These are phyloP conservation scores for Tenualosa thibaudeaui DNA, from an alignment of 2,797 vertebrate genomes.

Conservation along the genomic window DNA sequence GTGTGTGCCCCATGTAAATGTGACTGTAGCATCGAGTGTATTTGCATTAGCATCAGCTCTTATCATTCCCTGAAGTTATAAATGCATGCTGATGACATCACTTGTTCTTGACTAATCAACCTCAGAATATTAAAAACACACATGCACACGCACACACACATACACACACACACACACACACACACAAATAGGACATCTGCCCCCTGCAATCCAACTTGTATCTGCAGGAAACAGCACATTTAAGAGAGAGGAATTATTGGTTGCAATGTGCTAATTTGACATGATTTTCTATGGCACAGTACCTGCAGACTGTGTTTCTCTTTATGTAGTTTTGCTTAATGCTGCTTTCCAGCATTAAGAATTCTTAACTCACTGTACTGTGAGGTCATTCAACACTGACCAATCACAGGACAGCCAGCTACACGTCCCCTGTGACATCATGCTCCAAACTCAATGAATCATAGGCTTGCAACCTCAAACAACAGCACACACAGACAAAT, in stretches of 20 bases:
- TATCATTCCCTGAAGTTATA: neutral
- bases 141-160: neutral
- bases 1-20: neutral
- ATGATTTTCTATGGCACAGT: neutral
- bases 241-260: neutral
- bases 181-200: too few species aligned
- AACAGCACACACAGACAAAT: neutral
- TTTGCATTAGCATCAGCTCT: neutral
- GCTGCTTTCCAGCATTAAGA: too few species aligned
- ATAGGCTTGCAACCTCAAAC: neutral
- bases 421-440: slow-evolving; percentile 9
- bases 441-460: neutral
- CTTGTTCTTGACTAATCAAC: neutral
- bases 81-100: neutral
- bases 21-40: neutral
- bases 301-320: too few species aligned
- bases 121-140: neutral
- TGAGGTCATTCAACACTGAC: neutral
- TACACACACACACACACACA: too few species aligned
- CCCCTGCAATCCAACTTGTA: too few species aligned
- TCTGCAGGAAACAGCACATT: too few species aligned
- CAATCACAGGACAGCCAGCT: neutral
- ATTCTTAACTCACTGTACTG: neutral
- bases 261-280: neutral
- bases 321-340: too few species aligned